Evolutionary conservation across 2,888 invertebrate species (phyloP).

Genomic region (Thera britannica): DNA sequence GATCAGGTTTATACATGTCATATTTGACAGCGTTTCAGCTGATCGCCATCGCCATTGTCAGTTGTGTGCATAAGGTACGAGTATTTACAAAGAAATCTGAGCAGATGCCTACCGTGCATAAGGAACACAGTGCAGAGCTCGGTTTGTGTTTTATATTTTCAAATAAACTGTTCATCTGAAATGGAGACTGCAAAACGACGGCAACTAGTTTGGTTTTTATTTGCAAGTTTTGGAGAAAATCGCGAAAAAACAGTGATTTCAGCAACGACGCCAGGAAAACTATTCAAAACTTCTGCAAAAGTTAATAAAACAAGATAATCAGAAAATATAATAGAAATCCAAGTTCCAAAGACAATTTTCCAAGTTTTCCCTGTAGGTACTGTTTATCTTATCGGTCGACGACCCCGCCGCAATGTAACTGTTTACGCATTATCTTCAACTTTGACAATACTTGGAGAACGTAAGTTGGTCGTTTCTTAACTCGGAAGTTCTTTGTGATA

Average conservation of each 20-base stretch:
- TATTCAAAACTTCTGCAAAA: constrained; percentile 17
- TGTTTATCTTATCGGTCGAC: constrained; percentile 38
- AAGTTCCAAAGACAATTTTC: constrained; percentile 38
- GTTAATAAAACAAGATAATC: constrained; percentile 23
- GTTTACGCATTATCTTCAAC: constrained; percentile 25
- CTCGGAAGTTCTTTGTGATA: background rate
- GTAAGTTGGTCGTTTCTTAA: background rate
- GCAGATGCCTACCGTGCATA: no score
- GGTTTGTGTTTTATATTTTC: no score
- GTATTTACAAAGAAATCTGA: no score
- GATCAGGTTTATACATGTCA: no score
- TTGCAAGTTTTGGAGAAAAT: background rate
- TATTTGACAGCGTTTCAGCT: no score
- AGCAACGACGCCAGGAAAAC: constrained; percentile 14
- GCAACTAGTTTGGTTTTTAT: background rate
- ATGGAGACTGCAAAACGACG: no score
- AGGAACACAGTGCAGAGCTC: no score
- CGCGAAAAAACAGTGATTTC: constrained; percentile 2
- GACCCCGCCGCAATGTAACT: constrained; percentile 19
- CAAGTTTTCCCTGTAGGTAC: constrained; percentile 20
- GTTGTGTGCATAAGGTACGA: no score
- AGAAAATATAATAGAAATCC: constrained; percentile 31
- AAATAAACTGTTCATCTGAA: no score
- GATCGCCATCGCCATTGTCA: no score
- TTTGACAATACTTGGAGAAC: constrained; percentile 10